These are phyloP conservation scores for Nettapus auritus DNA, from an alignment of 2,113 vertebrate species.

Conservation along the genomic window DNA sequence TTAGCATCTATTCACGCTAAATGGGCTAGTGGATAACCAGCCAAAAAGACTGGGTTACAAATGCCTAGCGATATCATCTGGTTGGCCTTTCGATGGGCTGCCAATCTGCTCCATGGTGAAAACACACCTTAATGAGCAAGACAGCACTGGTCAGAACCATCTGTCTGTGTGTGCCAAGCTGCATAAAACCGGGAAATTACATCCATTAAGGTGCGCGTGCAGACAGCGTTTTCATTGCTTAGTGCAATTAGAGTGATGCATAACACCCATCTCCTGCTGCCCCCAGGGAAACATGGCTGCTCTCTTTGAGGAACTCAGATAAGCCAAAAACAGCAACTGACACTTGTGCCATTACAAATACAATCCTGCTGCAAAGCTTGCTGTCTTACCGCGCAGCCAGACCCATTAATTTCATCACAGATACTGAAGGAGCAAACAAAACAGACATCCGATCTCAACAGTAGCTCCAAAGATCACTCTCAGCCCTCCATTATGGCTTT, in stretches of 20 bases:
- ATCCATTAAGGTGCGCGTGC: not conserved
- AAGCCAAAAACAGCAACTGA: not conserved
- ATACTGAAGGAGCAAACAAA: not conserved
- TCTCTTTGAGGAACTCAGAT: not conserved
- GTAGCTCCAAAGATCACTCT: not conserved
- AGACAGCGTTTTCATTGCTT: not conserved
- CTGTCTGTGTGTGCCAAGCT: not conserved
- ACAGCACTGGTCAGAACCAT: not conserved
- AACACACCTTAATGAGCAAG: not conserved
- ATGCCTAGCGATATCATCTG: not conserved
- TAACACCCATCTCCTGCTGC: not conserved
- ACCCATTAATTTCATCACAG: not conserved
- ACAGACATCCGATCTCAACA: not conserved
- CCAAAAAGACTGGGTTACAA: not conserved
- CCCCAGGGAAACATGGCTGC: not conserved
- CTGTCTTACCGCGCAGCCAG: not conserved
- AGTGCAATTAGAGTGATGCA: not conserved
- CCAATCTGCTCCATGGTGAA: not conserved
- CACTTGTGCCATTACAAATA: not conserved
- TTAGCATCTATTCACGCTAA: not conserved
- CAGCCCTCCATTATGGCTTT: not conserved
- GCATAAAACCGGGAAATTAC: not conserved
- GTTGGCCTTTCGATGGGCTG: not conserved
- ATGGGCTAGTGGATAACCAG: not conserved
- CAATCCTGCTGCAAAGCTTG: not conserved